Conservation (phyloP, 2,888 invertebrate species). For the Pemphredon lugubris region DNA sequence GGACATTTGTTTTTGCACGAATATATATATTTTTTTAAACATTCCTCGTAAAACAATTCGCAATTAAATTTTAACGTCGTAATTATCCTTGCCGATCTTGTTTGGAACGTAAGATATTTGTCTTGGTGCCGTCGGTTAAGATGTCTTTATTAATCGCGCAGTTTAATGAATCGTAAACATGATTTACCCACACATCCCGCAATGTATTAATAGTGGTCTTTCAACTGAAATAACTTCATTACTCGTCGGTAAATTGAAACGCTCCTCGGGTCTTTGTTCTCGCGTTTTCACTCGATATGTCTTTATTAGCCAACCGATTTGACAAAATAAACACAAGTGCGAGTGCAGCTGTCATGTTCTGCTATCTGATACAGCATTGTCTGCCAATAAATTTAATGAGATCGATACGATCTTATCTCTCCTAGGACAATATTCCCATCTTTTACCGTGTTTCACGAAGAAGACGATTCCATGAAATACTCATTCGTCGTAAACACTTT, state of each 20-base stretch:
- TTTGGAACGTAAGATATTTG: neutral
- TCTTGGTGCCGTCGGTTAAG: neutral
- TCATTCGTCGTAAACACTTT: too few species aligned
- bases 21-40: too few species aligned
- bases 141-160: slow-evolving; percentile 24
- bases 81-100: too few species aligned
- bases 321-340: slow-evolving; percentile 54
- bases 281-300: slow-evolving; percentile 15
- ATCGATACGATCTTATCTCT: slow-evolving; percentile 2
- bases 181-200: neutral
- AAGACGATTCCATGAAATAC: too few species aligned
- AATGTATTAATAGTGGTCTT: slow-evolving; percentile 6
- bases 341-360: slow-evolving; percentile 42
- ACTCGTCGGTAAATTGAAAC: slow-evolving; percentile 19
- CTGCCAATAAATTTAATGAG: slow-evolving; percentile 2
- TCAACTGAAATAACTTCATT: slow-evolving; percentile 37
- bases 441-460: neutral
- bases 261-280: slow-evolving; percentile 6
- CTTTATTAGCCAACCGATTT: slow-evolving; percentile 46
- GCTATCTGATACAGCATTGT: slow-evolving; percentile 7
- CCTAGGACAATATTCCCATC: neutral
- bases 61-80: too few species aligned
- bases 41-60: neutral
- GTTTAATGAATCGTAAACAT: slow-evolving; percentile 30
- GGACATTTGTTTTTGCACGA: too few species aligned